Percentiles rank a stretch among this genome's conserved stretches.
Evolutionary conservation across 1,140 invertebrate species (phyloP).

Genomic region (Vollenhovia emeryi): DNA sequence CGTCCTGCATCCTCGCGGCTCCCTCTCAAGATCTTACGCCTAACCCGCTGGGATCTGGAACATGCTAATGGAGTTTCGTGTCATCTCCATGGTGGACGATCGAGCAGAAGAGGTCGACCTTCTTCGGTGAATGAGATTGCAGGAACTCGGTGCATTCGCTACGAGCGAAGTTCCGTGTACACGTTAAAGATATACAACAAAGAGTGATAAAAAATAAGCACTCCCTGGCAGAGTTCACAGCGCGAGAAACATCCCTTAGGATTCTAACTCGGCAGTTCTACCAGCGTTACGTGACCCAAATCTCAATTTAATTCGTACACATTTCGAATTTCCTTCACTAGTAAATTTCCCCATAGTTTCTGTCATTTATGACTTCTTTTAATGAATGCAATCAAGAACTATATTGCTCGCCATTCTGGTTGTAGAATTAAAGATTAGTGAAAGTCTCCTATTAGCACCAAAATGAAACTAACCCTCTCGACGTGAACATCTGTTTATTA

Average conservation of each 20-base stretch:
- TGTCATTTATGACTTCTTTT: background rate
- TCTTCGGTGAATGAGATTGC: constrained; percentile 40
- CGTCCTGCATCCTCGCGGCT: background rate
- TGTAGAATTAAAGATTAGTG: background rate
- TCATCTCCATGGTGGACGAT: constrained; percentile 43
- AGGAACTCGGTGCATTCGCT: constrained; percentile 31
- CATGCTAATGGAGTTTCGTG: constrained; percentile 52
- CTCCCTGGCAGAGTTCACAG: constrained; percentile 30
- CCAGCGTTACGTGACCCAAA: constrained; percentile 45
- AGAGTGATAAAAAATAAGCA: constrained; percentile 52
- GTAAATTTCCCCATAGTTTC: background rate
- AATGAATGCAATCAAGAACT: background rate
- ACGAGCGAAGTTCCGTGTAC: constrained; percentile 44
- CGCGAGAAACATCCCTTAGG: constrained; percentile 38
- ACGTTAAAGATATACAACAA: constrained; percentile 55
- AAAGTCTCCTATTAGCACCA: background rate
- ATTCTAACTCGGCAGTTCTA: constrained; percentile 46
- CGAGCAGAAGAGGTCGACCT: constrained; percentile 27
- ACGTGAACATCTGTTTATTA: background rate
- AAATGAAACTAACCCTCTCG: background rate
- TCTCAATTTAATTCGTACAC: constrained; percentile 48
- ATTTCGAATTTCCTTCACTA: background rate
- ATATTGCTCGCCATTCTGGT: background rate
- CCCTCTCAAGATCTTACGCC: background rate
- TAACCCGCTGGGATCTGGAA: constrained; percentile 36